These are phyloP conservation scores for Ormyrus thymus DNA, from an alignment of 2,888 invertebrate genomes.

Conservation along the genomic window DNA sequence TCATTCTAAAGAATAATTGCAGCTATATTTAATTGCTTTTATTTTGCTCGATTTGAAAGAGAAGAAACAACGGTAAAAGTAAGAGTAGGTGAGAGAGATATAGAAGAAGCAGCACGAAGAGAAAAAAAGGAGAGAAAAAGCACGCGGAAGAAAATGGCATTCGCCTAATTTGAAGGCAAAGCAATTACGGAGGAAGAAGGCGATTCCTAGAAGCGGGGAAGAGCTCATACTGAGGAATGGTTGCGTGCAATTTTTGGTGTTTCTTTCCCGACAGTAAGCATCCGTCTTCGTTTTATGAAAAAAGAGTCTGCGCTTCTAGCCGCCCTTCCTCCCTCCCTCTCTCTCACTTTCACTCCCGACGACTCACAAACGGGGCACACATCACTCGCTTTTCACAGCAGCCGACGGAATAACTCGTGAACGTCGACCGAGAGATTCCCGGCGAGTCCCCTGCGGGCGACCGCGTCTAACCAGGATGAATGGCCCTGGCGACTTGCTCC, in stretches of 20 bases:
- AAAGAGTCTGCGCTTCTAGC: constrained; percentile 32
- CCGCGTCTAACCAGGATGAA: constrained; percentile 71
- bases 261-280: constrained; percentile 63
- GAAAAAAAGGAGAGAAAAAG: too few species aligned
- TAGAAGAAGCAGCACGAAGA: too few species aligned
- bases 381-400: constrained; percentile 14
- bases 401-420: constrained; percentile 27
- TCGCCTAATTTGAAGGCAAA: neutral
- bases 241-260: constrained; percentile 28
- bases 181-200: neutral
- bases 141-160: neutral
- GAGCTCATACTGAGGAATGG: neutral
- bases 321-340: constrained; percentile 28
- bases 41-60: too few species aligned
- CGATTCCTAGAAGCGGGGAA: neutral
- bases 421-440: constrained; percentile 62
- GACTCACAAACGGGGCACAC: constrained; percentile 25
- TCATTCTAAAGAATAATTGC: too few species aligned
- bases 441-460: constrained; percentile 65
- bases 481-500: constrained; percentile 59
- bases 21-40: too few species aligned
- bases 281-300: constrained; percentile 25
- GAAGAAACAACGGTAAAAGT: too few species aligned
- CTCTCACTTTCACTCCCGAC: constrained; percentile 27
- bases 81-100: too few species aligned